A percentile compares a stretch with the other conserved stretches of the same genome.
These are phyloP conservation scores for Porphyrio hochstetteri DNA, from an alignment of 2,113 vertebrate species.

Conservation along the genomic window DNA sequence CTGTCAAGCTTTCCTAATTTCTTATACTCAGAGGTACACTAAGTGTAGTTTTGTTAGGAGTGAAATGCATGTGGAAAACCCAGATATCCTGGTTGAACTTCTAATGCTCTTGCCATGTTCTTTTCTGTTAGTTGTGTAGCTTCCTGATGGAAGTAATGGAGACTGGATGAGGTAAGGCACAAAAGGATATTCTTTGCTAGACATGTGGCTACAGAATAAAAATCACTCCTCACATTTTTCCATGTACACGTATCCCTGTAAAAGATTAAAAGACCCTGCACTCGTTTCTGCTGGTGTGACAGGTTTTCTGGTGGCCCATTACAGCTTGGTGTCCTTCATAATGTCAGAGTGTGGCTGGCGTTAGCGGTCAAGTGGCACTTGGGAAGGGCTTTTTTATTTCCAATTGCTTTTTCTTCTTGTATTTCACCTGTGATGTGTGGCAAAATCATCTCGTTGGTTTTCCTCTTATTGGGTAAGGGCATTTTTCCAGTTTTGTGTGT, in stretches of 20 bases:
- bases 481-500: neutral
- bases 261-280: neutral
- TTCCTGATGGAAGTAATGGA: neutral
- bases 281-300: neutral
- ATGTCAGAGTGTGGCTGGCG: neutral
- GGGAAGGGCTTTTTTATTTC: neutral
- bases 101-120: neutral
- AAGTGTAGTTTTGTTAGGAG: neutral
- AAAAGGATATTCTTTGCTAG: neutral
- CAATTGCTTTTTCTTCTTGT: neutral
- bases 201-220: neutral
- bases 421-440: neutral
- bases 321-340: neutral
- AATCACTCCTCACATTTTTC: neutral
- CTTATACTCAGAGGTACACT: neutral
- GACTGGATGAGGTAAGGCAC: neutral
- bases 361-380: neutral
- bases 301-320: neutral
- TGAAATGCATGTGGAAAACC: neutral
- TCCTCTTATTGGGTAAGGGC: neutral
- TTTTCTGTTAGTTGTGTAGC: accelerated
- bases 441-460: neutral
- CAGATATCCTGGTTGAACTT: neutral
- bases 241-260: neutral
- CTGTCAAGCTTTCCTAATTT: neutral